These are phyloP conservation scores for Zaprionus bogoriensis DNA, from an alignment of 2,888 invertebrate species.

Conservation along the genomic window DNA sequence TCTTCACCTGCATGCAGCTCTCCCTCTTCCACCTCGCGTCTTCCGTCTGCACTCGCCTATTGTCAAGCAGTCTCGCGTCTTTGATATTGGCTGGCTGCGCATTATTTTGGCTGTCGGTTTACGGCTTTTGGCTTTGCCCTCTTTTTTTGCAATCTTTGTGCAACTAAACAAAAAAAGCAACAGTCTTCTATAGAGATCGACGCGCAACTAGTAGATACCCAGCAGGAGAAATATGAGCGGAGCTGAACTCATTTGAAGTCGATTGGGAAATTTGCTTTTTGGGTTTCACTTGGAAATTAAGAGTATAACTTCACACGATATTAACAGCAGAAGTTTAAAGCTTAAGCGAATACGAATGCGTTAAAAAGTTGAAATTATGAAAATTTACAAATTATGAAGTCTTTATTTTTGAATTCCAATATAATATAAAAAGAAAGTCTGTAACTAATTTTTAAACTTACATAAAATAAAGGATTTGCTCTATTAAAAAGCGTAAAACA, in stretches of 20 bases:
- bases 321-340: too few relatives aligned
- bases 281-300: too few relatives aligned
- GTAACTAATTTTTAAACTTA: too few relatives aligned
- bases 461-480: too few relatives aligned
- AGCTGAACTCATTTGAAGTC: neutral
- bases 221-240: neutral
- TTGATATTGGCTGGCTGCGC: conserved; percentile 35
- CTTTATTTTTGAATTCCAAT: too few relatives aligned
- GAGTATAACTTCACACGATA: too few relatives aligned
- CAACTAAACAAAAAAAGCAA: conserved; percentile 41
- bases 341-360: too few relatives aligned
- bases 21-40: neutral
- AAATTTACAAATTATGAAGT: too few relatives aligned
- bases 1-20: neutral
- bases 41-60: conserved; percentile 9
- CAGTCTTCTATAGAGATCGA: neutral
- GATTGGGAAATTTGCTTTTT: too few relatives aligned
- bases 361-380: too few relatives aligned
- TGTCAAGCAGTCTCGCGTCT: conserved; percentile 33
- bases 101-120: conserved; percentile 29
- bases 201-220: neutral
- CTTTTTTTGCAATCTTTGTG: conserved; percentile 43
- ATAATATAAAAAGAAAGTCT: too few relatives aligned
- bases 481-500: too few relatives aligned
- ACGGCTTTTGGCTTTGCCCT: conserved; percentile 5